These are phyloP conservation scores for Trachemys scripta DNA, from an alignment of 2,113 vertebrate genomes.

Conservation along the genomic window DNA sequence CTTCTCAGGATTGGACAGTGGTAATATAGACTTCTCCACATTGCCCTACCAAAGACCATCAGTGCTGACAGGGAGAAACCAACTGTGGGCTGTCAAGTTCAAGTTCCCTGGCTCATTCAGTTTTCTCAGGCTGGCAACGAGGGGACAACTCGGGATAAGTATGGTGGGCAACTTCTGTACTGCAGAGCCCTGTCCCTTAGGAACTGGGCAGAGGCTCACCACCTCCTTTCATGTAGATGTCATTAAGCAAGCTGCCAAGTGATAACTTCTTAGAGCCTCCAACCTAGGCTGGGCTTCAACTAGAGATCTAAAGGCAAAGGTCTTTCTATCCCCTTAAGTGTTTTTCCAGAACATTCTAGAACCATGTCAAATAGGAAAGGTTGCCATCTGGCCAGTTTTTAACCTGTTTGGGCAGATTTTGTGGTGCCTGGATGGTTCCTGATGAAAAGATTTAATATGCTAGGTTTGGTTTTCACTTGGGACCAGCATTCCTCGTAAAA, in stretches of 20 bases:
- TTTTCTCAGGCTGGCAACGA: neutral
- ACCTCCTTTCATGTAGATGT: neutral
- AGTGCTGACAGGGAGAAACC: neutral
- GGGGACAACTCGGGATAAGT: neutral
- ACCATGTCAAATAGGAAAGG: neutral
- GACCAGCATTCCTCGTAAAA: neutral
- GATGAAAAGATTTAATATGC: neutral
- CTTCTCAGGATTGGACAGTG: neutral
- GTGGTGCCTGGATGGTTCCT: neutral
- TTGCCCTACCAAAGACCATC: neutral
- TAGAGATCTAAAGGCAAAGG: neutral
- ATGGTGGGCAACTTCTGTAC: neutral
- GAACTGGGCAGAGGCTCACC: neutral
- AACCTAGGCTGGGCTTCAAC: neutral
- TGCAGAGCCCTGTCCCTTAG: neutral
- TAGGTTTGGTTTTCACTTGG: neutral
- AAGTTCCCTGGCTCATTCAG: neutral
- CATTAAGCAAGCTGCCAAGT: neutral
- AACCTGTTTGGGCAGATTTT: neutral
- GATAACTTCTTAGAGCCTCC: neutral
- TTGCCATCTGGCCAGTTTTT: neutral
- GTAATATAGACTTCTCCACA: neutral
- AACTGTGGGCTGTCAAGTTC: neutral
- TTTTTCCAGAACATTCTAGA: neutral
- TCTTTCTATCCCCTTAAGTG: neutral